phyloP scores from a whole-genome alignment of 2,797 vertebrate genomes.

The Falco cherrug region DNA sequence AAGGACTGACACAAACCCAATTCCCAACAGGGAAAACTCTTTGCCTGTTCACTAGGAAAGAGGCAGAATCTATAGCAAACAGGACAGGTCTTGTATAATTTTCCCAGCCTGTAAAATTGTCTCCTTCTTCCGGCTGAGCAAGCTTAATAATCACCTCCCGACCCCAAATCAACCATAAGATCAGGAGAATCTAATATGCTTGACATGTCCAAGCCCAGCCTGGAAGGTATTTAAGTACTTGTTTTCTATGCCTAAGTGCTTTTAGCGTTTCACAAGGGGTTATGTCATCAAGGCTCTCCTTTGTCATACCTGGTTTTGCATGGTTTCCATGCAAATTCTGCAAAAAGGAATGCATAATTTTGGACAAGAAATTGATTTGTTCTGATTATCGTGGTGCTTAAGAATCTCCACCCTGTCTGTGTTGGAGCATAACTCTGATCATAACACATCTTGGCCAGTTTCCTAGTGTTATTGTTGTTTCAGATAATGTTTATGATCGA shows the following conservation, averaged over 20 bases:
- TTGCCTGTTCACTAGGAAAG: not conserved
- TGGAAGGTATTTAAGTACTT: too few species aligned
- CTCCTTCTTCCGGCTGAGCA: not conserved
- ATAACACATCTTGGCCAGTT: not conserved
- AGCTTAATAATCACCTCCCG: not conserved
- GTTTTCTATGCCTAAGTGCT: not conserved
- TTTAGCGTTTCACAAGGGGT: not conserved
- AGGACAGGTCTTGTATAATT: not conserved
- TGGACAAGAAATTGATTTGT: not conserved
- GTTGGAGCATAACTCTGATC: not conserved
- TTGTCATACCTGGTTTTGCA: not conserved
- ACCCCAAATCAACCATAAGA: not conserved
- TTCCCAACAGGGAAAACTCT: not conserved
- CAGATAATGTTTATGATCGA: conserved; percentile 21
- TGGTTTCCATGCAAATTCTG: not conserved
- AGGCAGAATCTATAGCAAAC: not conserved
- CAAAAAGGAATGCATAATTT: not conserved
- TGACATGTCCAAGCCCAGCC: not conserved
- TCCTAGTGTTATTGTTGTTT: conserved; percentile 1
- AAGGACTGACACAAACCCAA: not conserved
- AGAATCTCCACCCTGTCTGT: not conserved
- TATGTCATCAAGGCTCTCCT: not conserved
- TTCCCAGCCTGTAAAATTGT: not conserved
- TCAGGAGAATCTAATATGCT: not conserved
- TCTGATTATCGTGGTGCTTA: not conserved